These are phyloP conservation scores for Idaea straminata DNA, from an alignment of 2,888 invertebrate genomes.

Conservation along the genomic window DNA sequence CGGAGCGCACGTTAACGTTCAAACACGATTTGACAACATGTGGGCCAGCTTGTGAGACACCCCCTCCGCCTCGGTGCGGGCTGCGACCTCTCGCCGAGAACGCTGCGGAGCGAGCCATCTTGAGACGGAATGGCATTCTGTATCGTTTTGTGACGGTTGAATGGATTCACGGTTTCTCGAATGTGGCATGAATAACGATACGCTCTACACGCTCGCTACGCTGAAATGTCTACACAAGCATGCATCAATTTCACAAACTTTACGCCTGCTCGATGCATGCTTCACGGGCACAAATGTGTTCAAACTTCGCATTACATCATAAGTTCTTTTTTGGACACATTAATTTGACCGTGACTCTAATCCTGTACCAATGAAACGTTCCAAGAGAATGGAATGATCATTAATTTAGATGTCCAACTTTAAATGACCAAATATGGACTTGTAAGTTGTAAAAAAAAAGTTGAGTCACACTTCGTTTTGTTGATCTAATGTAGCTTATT, in stretches of 20 bases:
- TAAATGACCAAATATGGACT: too few species aligned
- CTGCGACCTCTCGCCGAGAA: conserved; percentile 45
- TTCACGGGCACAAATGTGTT: too few species aligned
- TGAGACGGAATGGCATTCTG: conserved; percentile 66
- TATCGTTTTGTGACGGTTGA: conserved; percentile 67
- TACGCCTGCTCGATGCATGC: background rate
- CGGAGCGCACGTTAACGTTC: too few species aligned
- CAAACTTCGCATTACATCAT: too few species aligned
- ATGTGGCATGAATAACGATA: conserved; percentile 51
- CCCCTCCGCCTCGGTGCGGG: conserved; percentile 33
- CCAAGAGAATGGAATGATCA: background rate
- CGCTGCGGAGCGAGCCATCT: conserved; percentile 47
- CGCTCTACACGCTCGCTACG: conserved; percentile 6
- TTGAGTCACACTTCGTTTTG: too few species aligned
- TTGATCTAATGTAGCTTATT: too few species aligned
- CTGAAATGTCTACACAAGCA: background rate
- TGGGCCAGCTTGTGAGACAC: conserved; percentile 42
- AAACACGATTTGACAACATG: too few species aligned
- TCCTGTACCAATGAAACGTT: background rate
- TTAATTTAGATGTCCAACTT: background rate
- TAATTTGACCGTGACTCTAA: background rate
- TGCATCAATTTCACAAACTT: background rate
- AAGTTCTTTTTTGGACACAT: background rate
- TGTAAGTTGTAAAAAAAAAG: too few species aligned
- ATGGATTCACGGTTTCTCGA: conserved; percentile 54